phyloP scores from a whole-genome alignment of 2,888 invertebrate genomes.

The Hypselothyrea guttata region DNA sequence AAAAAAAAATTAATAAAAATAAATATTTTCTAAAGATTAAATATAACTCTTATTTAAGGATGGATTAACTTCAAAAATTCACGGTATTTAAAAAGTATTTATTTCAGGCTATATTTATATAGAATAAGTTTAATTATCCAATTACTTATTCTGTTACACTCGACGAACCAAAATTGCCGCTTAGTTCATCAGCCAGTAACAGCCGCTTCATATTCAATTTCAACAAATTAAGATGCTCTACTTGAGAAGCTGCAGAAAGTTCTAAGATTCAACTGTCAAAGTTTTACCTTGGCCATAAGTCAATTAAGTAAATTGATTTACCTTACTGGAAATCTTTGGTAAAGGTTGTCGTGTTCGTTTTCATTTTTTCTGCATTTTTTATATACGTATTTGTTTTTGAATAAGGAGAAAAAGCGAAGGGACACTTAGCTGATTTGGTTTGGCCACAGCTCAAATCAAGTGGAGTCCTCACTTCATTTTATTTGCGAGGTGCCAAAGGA shows the following conservation, averaged over 20 bases:
- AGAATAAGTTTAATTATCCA: too few relatives aligned
- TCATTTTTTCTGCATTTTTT: conserved; percentile 2
- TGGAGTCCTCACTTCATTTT: conserved; percentile 38
- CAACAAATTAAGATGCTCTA: conserved; percentile 37
- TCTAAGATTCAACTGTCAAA: conserved; percentile 53
- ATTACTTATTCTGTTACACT: too few relatives aligned
- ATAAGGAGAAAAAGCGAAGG: background rate
- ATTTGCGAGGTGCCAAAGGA: conserved; percentile 58
- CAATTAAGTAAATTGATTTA: conserved; percentile 74
- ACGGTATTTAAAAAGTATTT: too few relatives aligned
- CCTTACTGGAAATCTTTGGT: conserved; percentile 21
- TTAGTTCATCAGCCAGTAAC: conserved; percentile 1
- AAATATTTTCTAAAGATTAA: too few relatives aligned
- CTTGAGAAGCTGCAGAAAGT: conserved; percentile 18
- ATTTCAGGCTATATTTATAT: too few relatives aligned
- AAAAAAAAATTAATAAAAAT: too few relatives aligned
- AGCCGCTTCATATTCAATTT: background rate
- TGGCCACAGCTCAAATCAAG: conserved; percentile 44
- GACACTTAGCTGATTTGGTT: conserved; percentile 73
- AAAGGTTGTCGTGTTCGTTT: conserved; percentile 39
- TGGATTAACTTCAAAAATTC: too few relatives aligned
- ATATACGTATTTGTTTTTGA: conserved; percentile 8
- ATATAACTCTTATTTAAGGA: too few relatives aligned
- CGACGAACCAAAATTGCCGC: background rate
- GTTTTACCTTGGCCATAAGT: conserved; percentile 61